Evolutionary conservation across 2,888 invertebrate species (phyloP).

Genomic region (Onchidella celtica): DNA sequence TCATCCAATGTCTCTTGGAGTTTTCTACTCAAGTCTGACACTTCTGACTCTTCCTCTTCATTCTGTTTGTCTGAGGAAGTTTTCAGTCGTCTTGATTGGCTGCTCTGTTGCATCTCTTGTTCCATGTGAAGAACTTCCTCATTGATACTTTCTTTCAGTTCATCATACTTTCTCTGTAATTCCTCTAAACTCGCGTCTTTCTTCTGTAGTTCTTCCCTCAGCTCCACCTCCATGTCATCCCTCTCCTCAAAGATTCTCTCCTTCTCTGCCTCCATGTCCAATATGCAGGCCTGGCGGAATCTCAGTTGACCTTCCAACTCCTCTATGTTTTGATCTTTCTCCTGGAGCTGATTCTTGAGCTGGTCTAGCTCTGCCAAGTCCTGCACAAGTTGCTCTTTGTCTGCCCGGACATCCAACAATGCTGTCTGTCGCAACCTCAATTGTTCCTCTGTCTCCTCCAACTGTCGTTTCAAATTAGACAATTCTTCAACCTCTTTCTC

Average conservation of each 20-base stretch:
- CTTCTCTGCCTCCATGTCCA: conserved; percentile 41
- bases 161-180: conserved; percentile 53
- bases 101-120: conserved; percentile 42
- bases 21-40: no score
- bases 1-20: conserved; percentile 35
- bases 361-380: conserved; percentile 80
- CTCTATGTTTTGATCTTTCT: conserved; percentile 79
- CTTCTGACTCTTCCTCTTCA: conserved; percentile 35
- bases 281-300: conserved; percentile 37
- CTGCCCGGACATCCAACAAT: conserved; percentile 79
- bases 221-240: conserved; percentile 55
- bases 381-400: conserved; percentile 75
- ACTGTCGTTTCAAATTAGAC: conserved; percentile 39
- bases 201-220: conserved; percentile 52
- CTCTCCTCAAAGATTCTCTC: conserved; percentile 41
- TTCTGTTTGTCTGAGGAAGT: conserved; percentile 12
- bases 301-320: conserved; percentile 54
- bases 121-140: conserved; percentile 45
- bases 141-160: conserved; percentile 34
- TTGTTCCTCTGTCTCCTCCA: conserved; percentile 40
- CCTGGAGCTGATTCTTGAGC: conserved; percentile 54
- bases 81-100: conserved; percentile 30
- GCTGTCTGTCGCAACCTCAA: conserved; percentile 35
- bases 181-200: conserved; percentile 48
- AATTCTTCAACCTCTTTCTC: conserved; percentile 23